Conservation (phyloP, 2,113 vertebrate species). For the Chitala chitala region DNA sequence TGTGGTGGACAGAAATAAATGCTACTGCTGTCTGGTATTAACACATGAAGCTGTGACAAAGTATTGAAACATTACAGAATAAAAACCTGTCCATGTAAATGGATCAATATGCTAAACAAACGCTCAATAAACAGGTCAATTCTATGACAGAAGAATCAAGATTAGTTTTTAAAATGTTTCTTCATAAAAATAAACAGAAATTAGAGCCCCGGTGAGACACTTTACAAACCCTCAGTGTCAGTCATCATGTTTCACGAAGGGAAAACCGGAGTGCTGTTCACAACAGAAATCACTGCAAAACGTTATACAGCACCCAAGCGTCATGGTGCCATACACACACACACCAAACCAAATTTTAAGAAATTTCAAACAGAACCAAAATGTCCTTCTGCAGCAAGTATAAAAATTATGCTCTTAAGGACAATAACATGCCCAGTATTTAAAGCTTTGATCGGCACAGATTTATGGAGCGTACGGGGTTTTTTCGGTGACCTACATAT, state of each 20-base stretch:
- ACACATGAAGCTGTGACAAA: slow-evolving; percentile 26
- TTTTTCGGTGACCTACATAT: slow-evolving; percentile 9
- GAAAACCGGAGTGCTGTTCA: neutral
- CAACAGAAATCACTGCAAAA: neutral
- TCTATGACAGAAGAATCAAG: neutral
- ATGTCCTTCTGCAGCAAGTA: neutral
- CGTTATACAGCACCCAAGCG: neutral
- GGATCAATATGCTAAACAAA: slow-evolving; percentile 23
- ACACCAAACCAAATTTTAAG: neutral
- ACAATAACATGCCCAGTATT: neutral
- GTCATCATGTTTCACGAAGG: neutral
- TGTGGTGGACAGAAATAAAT: slow-evolving; percentile 13
- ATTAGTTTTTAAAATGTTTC: neutral
- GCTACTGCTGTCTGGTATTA: slow-evolving; percentile 18
- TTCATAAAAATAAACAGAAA: neutral
- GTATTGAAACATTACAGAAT: slow-evolving; percentile 16
- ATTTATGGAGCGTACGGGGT: neutral
- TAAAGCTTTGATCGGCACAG: neutral
- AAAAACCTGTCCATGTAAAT: slow-evolving; percentile 7
- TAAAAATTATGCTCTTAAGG: neutral
- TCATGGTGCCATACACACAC: neutral
- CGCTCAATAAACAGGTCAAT: slow-evolving; percentile 22
- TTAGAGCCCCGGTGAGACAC: neutral
- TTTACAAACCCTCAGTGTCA: neutral
- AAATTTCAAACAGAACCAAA: too few species aligned